A percentile compares a stretch with the other conserved stretches of the same genome.
phyloP scores from a whole-genome alignment of 2,888 invertebrate genomes.

The Chloroclystis v-ata region DNA sequence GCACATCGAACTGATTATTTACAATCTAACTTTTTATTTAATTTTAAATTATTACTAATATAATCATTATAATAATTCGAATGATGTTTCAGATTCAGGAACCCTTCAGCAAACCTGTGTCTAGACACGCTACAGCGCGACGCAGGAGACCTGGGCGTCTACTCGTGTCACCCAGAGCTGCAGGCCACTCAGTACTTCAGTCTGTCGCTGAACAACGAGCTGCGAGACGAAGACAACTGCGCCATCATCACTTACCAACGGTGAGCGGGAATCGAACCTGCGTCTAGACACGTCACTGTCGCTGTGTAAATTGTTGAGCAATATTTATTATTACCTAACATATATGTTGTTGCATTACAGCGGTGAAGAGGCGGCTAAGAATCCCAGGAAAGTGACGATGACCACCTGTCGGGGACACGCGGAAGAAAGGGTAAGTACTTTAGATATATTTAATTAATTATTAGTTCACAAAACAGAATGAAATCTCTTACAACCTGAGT shows the following conservation, averaged over 20 bases:
- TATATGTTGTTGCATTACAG: no score
- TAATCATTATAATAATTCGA: background rate
- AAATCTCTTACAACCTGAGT: no score
- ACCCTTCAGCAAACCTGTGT: slow-evolving; percentile 80
- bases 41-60: background rate
- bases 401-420: slow-evolving; percentile 8
- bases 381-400: slow-evolving; percentile 5
- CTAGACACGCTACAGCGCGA: slow-evolving; percentile 87
- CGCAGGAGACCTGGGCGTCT: slow-evolving; percentile 83
- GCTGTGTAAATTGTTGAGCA: no score
- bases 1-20: no score
- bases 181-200: slow-evolving; percentile 87
- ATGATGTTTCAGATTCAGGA: slow-evolving; percentile 64
- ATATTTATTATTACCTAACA: no score
- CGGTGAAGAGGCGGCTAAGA: background rate
- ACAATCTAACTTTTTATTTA: background rate
- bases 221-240: slow-evolving; percentile 88
- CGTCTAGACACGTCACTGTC: no score
- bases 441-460: no score
- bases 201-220: slow-evolving; percentile 82
- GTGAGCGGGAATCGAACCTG: slow-evolving; percentile 33
- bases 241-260: slow-evolving; percentile 79
- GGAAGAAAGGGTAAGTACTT: background rate
- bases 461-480: no score
- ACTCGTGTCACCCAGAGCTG: slow-evolving; percentile 83